phyloP scores from a whole-genome alignment of 2,888 invertebrate species.

The Drosophila kanekoi region DNA sequence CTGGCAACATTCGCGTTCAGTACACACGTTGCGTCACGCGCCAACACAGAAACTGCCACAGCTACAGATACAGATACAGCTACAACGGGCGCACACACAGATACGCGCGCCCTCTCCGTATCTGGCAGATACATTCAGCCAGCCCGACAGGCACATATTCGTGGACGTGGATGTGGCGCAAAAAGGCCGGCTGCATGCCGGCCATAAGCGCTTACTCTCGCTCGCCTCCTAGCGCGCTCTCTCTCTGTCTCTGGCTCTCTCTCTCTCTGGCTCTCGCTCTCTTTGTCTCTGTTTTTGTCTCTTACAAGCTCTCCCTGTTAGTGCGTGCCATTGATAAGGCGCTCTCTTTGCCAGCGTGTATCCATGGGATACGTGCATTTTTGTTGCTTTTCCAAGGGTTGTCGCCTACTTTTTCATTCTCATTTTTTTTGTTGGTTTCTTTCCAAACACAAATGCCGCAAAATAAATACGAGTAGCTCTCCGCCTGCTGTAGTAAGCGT shows the following conservation, averaged over 20 bases:
- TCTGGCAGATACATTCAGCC: constrained; percentile 58
- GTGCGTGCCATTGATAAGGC: constrained; percentile 34
- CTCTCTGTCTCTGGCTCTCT: constrained; percentile 12
- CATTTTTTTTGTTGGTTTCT: constrained; percentile 13
- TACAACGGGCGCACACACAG: constrained; percentile 16
- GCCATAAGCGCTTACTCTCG: constrained; percentile 16
- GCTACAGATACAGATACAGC: neutral
- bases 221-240: constrained; percentile 12
- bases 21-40: constrained; percentile 73
- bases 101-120: constrained; percentile 36
- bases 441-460: constrained; percentile 62
- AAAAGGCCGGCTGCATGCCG: constrained; percentile 69
- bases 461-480: constrained; percentile 55
- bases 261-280: constrained; percentile 5
- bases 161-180: constrained; percentile 48
- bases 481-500: constrained; percentile 40
- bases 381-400: constrained; percentile 55
- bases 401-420: constrained; percentile 39
- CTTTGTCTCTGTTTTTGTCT: neutral
- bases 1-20: constrained; percentile 50
- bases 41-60: constrained; percentile 26
- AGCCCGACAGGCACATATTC: constrained; percentile 36
- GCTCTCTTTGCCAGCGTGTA: constrained; percentile 45
- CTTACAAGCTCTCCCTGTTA: constrained; percentile 9
- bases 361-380: constrained; percentile 54